Evolutionary conservation across 1,140 invertebrate species (phyloP), one percentile per base, ranked within the genome.

Genomic region (Macrocentrus cingulum): DNA sequence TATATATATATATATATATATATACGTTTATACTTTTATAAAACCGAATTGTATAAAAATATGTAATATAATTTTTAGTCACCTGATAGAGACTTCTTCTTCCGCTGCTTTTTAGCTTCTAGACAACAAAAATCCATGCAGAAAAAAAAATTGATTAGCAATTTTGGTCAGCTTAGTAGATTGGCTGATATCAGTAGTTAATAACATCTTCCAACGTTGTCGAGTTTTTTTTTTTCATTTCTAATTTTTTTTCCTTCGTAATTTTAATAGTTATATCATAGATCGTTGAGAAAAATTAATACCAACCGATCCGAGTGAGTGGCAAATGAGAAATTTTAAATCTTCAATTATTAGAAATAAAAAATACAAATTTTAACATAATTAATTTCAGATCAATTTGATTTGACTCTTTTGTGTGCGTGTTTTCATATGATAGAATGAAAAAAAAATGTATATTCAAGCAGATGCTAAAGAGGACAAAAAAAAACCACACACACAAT

Each of bases 81-180:
- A 91, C 89, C 90, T 87, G 89, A 84, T 81, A 90, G 80, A 79
- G 88, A 91, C 85, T 91, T 91, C 84, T 90, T 91, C 84, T 89
- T 89, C 84, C 88, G 87, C 82, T 90, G 87, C 87, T 92, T 92
- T 91, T 92, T 92, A 86, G 89, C 89, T 86, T 92, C 91, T 93
- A 87, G 76, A 81, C 73, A 80, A 81, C 81, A 60, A 84, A 84
- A 83, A 81, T 74, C 76, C 81, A 84, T 84, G 81, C 82, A 83
- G 83, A 83, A 57, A 72, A 81, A 83, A 82, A 83, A 80, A 82
- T 76, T 77, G 66, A 84, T 83, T 83, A 84, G 81, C 82, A 82
- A 78, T 81, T 69, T 80, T 63, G 62, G 60, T 60, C 64, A 61
- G 63, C 57, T 68, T 4, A n/a, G 42, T 39, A 39, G 7, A 51